Percentiles rank a stretch among this genome's conserved stretches.
These are phyloP conservation scores for Epinotia brunnichana DNA, from an alignment of 2,888 invertebrate genomes.

Conservation along the genomic window DNA sequence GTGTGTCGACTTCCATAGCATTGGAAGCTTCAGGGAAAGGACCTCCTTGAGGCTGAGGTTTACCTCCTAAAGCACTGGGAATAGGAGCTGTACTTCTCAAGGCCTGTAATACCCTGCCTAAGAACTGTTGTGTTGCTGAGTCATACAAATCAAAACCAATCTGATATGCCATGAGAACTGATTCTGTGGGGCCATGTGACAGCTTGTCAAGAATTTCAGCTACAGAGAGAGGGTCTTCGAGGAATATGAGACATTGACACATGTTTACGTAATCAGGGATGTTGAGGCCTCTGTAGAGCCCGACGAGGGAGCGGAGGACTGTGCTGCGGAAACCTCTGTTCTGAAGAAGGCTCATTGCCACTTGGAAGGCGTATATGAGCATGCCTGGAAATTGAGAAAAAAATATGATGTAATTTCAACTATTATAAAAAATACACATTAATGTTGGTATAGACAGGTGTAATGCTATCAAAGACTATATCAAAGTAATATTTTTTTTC, in stretches of 20 bases:
- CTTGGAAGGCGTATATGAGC: conserved; percentile 97
- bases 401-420: neutral
- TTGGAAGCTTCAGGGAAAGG: conserved; percentile 77
- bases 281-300: conserved; percentile 93
- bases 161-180: conserved; percentile 98
- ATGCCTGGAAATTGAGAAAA: conserved; percentile 82
- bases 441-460: neutral
- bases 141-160: conserved; percentile 99
- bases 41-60: conserved; percentile 87
- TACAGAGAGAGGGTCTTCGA: conserved; percentile 96
- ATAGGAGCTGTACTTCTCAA: conserved; percentile 92
- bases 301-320: conserved; percentile 94
- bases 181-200: conserved; percentile 89
- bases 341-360: conserved; percentile 97
- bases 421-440: neutral
- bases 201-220: conserved; percentile 96
- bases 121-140: conserved; percentile 98
- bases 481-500: neutral
- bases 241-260: conserved; percentile 98
- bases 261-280: conserved; percentile 99
- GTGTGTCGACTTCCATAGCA: conserved; percentile 75
- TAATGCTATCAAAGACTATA: no score
- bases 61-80: conserved; percentile 89
- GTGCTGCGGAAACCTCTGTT: conserved; percentile 96
- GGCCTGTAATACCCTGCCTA: conserved; percentile 93